phyloP scores from a whole-genome alignment of 2,888 invertebrate genomes.

The Ypsolopha scabrella region DNA sequence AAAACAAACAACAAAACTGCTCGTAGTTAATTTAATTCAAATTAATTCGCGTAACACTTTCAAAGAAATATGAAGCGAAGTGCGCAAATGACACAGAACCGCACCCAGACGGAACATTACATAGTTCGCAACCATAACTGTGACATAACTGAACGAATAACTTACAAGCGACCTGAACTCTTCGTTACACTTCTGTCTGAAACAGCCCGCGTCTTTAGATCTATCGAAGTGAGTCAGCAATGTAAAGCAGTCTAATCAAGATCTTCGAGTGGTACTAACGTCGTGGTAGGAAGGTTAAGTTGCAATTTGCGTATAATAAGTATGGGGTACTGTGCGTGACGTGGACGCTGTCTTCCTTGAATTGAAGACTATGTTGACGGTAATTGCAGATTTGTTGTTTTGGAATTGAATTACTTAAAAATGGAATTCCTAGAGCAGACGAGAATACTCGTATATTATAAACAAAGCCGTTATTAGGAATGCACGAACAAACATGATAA shows the following conservation, averaged over 20 bases:
- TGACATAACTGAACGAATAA: constrained; percentile 37
- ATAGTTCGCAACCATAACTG: constrained; percentile 24
- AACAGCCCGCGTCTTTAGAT: constrained; percentile 17
- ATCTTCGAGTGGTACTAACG: constrained; percentile 9
- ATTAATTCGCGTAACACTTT: neutral
- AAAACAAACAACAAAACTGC: too few species aligned
- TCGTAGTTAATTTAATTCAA: too few species aligned
- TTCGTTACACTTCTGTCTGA: constrained; percentile 27
- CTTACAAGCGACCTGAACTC: neutral
- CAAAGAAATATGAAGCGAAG: constrained; percentile 5
- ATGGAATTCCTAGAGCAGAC: too few species aligned
- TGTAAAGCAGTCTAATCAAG: constrained; percentile 17
- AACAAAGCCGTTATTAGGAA: too few species aligned
- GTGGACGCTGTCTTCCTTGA: neutral
- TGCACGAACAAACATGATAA: too few species aligned
- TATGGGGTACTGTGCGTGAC: neutral
- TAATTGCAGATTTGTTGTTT: neutral
- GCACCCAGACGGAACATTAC: constrained; percentile 49
- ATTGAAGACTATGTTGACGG: neutral
- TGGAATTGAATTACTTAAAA: neutral
- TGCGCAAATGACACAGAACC: constrained; percentile 25
- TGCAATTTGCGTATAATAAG: constrained; percentile 20
- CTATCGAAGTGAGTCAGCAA: constrained; percentile 19
- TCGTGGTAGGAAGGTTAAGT: constrained; percentile 8
- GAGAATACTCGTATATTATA: too few species aligned